Evolutionary conservation across 2,888 invertebrate species (phyloP).

Genomic region (Hesperia comma): DNA sequence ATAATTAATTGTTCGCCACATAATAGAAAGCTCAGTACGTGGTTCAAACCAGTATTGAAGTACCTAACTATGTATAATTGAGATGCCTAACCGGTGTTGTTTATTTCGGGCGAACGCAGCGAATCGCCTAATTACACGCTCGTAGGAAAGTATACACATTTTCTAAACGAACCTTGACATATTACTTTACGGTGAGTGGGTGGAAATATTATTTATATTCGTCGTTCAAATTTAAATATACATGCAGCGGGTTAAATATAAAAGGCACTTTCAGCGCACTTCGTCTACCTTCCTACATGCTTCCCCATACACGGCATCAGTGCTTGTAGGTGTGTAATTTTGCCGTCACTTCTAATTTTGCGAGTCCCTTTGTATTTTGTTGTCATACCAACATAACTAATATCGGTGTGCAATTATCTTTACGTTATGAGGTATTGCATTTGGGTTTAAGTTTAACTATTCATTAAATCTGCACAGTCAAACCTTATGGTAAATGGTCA

Average conservation of each 20-base stretch:
- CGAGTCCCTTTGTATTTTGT: neutral
- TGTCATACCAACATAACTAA: too few relatives aligned
- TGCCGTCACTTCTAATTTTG: conserved; percentile 2
- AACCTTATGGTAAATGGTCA: too few relatives aligned
- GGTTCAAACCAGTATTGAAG: neutral
- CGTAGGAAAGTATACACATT: conserved; percentile 58
- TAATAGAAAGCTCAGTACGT: conserved; percentile 1
- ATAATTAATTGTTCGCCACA: neutral
- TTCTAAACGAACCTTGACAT: conserved; percentile 72
- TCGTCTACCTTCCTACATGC: conserved; percentile 3
- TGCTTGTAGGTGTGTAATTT: conserved; percentile 3
- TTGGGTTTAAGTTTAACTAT: too few relatives aligned
- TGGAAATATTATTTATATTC: conserved; percentile 60
- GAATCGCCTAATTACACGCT: conserved; percentile 61
- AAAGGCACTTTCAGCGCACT: conserved; percentile 6
- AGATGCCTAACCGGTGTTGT: conserved; percentile 10
- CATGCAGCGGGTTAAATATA: conserved; percentile 23
- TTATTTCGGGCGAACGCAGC: conserved; percentile 31
- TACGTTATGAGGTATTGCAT: too few relatives aligned
- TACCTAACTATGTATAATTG: conserved; percentile 28
- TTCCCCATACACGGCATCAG: neutral
- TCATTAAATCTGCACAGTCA: too few relatives aligned
- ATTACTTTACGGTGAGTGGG: conserved; percentile 66
- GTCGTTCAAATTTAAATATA: conserved; percentile 36
- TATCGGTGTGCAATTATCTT: too few relatives aligned